Evolutionary conservation across 2,797 vertebrate genomes (phyloP).

Genomic region (Catharus ustulatus): DNA sequence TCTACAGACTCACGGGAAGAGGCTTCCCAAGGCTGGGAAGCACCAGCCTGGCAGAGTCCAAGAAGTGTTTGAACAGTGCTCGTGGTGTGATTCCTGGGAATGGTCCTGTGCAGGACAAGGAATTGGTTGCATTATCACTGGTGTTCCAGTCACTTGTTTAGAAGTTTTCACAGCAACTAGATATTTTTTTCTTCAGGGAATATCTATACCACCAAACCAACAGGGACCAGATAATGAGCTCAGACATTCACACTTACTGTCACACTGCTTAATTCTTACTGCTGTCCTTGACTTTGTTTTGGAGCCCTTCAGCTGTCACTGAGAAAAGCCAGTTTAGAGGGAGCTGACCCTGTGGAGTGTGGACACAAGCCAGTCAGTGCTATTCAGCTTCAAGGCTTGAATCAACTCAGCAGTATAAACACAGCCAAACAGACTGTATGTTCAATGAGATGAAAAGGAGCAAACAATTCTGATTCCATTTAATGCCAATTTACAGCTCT

Average conservation of each 20-base stretch:
- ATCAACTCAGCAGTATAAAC: constrained; percentile 47
- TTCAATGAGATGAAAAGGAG: constrained; percentile 44
- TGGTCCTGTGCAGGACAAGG: neutral
- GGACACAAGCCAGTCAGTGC: constrained; percentile 15
- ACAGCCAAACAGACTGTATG: constrained; percentile 37
- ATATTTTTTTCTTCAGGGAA: neutral
- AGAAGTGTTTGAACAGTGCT: neutral
- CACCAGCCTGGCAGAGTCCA: neutral
- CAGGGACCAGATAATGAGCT: neutral
- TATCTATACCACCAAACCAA: neutral
- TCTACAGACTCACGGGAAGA: neutral
- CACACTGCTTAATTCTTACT: neutral
- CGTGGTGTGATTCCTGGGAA: neutral
- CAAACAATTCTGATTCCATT: constrained; percentile 32
- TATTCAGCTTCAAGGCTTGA: constrained; percentile 48
- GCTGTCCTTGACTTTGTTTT: neutral
- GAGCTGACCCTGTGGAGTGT: neutral
- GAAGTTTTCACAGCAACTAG: neutral
- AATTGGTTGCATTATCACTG: neutral
- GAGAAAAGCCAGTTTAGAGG: neutral
- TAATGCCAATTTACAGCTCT: constrained; percentile 9
- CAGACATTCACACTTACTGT: neutral
- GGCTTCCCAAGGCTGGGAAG: neutral
- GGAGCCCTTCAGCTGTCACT: neutral
- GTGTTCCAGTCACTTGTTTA: neutral